A percentile compares a stretch with the other conserved stretches of the same genome.
These are phyloP conservation scores for Thripadectes ignobilis DNA, from an alignment of 2,797 vertebrate species.

Conservation along the genomic window DNA sequence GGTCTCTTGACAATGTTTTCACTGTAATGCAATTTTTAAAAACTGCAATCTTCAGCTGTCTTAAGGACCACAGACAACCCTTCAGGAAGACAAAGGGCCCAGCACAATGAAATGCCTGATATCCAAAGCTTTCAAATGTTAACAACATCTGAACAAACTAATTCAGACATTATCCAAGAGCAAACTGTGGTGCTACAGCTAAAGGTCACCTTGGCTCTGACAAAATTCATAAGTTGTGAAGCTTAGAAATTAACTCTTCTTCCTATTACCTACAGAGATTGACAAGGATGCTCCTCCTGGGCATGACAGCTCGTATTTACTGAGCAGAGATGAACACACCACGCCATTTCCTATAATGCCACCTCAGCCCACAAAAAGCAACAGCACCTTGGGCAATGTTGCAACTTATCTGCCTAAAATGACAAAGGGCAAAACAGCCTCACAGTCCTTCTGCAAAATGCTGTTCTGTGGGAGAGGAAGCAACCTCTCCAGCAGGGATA, in stretches of 20 bases:
- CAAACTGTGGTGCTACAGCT: background rate
- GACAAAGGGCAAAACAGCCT: background rate
- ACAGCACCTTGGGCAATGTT: background rate
- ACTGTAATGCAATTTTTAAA: background rate
- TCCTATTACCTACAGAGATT: background rate
- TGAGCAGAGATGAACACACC: background rate
- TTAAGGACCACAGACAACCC: background rate
- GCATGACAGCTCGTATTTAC: background rate
- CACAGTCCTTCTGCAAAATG: background rate
- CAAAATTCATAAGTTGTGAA: background rate
- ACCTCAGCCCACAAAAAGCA: background rate
- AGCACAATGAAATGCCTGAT: fast-evolving
- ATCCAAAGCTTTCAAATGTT: background rate
- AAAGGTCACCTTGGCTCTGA: background rate
- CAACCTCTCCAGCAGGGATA: background rate
- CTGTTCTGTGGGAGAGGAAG: background rate
- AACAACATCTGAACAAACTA: background rate
- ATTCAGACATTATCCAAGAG: background rate
- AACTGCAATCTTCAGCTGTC: background rate
- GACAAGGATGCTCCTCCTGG: background rate
- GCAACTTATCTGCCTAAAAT: background rate
- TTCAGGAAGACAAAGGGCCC: background rate
- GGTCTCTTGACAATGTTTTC: background rate
- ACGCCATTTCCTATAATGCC: fast-evolving
- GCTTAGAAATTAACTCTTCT: background rate